Evolutionary conservation across 2,113 vertebrate genomes (phyloP), one percentile per base, ranked within the genome.

Genomic region (Oxyura jamaicensis): DNA sequence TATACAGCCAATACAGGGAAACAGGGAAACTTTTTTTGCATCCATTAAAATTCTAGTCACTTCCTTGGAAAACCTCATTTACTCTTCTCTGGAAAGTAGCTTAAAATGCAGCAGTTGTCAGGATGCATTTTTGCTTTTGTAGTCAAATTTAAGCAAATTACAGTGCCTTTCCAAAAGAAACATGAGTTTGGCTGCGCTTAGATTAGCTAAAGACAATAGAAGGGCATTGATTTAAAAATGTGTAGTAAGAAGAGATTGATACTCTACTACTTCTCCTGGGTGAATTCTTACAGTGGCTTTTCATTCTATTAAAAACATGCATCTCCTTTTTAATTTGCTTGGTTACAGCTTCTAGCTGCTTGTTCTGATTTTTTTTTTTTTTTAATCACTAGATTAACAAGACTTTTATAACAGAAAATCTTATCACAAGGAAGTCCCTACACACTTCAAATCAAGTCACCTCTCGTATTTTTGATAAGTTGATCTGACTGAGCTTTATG

Each of bases 401-500:
- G 65, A 55, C 42, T 55, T 83, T 50, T 68, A 73, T 39, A 83
- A 82, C 13, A 88, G 29, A 90, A 85, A 79, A 33, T 82, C 35
- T 87, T 91, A 85, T 15, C 26, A 71, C 48, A 83, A 85, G 48
- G 16, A 90, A 83, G 50, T 62, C 63, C 41, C 23, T 62, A 76
- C 9, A 39, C 1, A 3, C 62, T 80, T 94, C 58, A 83, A 66
- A 89, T 83, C 58, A 83, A 94, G 71, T 83, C 85, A 95, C 23
- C 62, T 36, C 25, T 93, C 83, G 77, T 83, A 35, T 76, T 69
- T 91, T 55, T 88, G 55, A 31, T 81, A 91, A 88, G 20, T 74
- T 91, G 31, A 63, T 92, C 80, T 78, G 44, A 62, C 75, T 58
- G 83, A 92, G 65, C 46, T 93, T 85, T 81, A 67, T 39, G 80